These are phyloP conservation scores for Camptogramma bilineatum DNA, from an alignment of 2,888 invertebrate species.

Conservation along the genomic window DNA sequence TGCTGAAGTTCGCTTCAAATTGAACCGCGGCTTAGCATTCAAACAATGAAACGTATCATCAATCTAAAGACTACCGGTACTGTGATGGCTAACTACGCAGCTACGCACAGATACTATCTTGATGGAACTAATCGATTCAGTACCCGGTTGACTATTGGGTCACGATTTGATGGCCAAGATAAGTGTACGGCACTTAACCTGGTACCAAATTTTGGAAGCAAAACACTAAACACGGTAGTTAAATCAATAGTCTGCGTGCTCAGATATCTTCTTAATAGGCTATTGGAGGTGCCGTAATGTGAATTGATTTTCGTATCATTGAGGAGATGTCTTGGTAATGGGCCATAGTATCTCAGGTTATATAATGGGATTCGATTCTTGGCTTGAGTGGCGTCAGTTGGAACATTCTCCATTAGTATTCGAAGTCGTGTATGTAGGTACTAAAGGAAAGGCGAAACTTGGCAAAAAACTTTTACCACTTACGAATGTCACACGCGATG, in stretches of 20 bases:
- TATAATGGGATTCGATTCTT: conserved; percentile 18
- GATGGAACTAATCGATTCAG: conserved; percentile 78
- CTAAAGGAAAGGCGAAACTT: neutral
- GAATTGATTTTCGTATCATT: conserved; percentile 22
- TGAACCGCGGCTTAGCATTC: conserved; percentile 53
- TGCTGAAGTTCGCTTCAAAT: conserved; percentile 4
- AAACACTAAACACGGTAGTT: conserved; percentile 26
- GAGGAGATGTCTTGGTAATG: conserved; percentile 17
- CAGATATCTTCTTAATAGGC: conserved; percentile 12
- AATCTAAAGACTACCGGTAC: conserved; percentile 79
- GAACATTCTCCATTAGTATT: neutral
- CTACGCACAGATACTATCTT: conserved; percentile 69
- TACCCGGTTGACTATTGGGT: conserved; percentile 71
- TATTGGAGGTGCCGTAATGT: conserved; percentile 19
- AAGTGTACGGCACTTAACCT: conserved; percentile 60
- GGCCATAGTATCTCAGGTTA: conserved; percentile 12
- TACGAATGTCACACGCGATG: too few species aligned
- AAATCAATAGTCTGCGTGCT: conserved; percentile 16
- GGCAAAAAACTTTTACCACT: neutral
- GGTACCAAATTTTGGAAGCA: conserved; percentile 45
- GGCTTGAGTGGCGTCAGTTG: neutral
- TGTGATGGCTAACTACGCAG: conserved; percentile 71
- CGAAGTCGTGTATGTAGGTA: neutral
- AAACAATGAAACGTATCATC: conserved; percentile 77
- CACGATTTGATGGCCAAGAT: conserved; percentile 63